Conservation (phyloP, 2,888 invertebrate genomes). For the Ophioninae sp. region DNA sequence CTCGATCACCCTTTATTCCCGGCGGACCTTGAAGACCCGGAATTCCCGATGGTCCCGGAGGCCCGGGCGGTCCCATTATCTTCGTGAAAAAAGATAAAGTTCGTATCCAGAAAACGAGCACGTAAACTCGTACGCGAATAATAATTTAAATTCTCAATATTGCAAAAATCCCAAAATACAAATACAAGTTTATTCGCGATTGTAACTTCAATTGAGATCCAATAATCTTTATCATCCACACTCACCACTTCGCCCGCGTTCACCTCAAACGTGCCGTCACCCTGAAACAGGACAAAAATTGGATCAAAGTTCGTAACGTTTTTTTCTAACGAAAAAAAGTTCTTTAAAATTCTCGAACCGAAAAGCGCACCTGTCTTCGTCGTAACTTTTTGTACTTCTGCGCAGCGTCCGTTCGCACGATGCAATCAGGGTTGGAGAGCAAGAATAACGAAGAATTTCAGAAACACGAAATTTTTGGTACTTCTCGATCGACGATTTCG, state of each 20-base stretch:
- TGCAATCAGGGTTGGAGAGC: conserved; percentile 9
- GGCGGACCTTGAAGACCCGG: conserved; percentile 92
- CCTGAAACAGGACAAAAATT: conserved; percentile 83
- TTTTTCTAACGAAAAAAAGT: not conserved
- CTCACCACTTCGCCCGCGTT: conserved; percentile 89
- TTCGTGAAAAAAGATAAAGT: conserved; percentile 66
- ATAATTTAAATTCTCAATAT: not conserved
- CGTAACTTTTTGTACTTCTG: conserved; percentile 93
- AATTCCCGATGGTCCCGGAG: conserved; percentile 88
- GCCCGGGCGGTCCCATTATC: conserved; percentile 86
- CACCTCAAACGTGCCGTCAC: conserved; percentile 90
- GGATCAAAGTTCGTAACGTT: not conserved
- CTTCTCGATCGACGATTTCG: too few species aligned
- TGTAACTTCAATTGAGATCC: not conserved
- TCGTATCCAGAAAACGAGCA: not conserved
- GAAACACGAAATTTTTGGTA: too few species aligned
- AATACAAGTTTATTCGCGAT: not conserved
- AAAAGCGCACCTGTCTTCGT: conserved; percentile 87
- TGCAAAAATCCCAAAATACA: too few species aligned
- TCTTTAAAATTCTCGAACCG: conserved; percentile 38
- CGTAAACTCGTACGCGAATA: not conserved
- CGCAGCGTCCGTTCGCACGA: conserved; percentile 41
- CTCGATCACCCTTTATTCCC: conserved; percentile 93
- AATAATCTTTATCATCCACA: conserved; percentile 66
- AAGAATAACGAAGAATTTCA: not conserved